Percentiles rank a stretch among this genome's conserved stretches.
phyloP scores from a whole-genome alignment of 2,113 vertebrate genomes.

The Esox niger region DNA sequence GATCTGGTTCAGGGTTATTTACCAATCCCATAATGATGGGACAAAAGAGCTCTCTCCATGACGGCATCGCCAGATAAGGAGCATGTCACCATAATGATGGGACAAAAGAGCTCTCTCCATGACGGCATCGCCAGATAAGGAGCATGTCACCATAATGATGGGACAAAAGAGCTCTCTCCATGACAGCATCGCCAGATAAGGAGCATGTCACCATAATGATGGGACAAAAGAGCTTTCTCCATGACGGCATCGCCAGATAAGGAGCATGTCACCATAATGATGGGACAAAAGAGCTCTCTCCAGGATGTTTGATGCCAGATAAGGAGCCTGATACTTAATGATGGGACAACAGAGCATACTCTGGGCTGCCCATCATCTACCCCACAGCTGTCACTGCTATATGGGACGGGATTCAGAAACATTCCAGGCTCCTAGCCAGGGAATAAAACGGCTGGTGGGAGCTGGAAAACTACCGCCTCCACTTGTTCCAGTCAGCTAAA shows the following conservation, averaged over 20 bases:
- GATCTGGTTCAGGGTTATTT: no score
- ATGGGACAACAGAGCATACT: slow-evolving; percentile 19
- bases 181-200: background rate
- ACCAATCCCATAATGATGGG: background rate
- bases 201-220: background rate
- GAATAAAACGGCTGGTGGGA: slow-evolving; percentile 22
- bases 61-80: background rate
- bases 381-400: background rate
- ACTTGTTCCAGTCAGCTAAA: slow-evolving; percentile 13
- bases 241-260: background rate
- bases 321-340: slow-evolving; percentile 24
- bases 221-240: background rate
- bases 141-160: slow-evolving; percentile 23
- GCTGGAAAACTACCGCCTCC: slow-evolving; percentile 40
- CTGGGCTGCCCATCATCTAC: background rate
- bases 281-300: slow-evolving; percentile 25
- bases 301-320: slow-evolving; percentile 2
- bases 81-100: background rate
- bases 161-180: slow-evolving; percentile 16
- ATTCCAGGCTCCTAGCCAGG: slow-evolving; percentile 51
- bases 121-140: slow-evolving; percentile 20
- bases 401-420: slow-evolving; percentile 10
- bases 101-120: slow-evolving; percentile 28
- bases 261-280: background rate
- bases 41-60: background rate